Percentiles rank a stretch among this genome's conserved stretches.
Conservation (phyloP, 2,113 vertebrate species). For the Balaeniceps rex region DNA sequence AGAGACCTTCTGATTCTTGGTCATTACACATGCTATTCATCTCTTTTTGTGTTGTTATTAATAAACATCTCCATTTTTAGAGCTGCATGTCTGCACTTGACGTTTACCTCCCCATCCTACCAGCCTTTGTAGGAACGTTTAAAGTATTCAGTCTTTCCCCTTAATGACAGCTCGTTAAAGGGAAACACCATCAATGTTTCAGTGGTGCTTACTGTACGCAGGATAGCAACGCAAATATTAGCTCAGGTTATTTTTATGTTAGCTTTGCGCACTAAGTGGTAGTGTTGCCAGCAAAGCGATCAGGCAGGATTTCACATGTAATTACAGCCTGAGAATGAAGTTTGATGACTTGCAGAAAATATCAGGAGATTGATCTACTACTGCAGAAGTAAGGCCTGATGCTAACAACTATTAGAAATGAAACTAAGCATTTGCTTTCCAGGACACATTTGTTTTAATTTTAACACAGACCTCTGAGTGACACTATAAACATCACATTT, state of each 20-base stretch:
- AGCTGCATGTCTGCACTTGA: not conserved
- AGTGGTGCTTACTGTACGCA: not conserved
- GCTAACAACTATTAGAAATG: conserved; percentile 13
- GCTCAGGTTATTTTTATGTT: not conserved
- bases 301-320: not conserved
- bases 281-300: not conserved
- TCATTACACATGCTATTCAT: not conserved
- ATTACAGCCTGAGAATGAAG: not conserved
- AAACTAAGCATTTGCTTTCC: conserved; percentile 20
- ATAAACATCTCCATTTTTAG: not conserved
- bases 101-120: not conserved
- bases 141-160: not conserved
- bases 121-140: not conserved
- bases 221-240: not conserved
- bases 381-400: conserved; percentile 34
- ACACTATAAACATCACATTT: conserved; percentile 50
- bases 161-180: not conserved
- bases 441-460: conserved; percentile 47
- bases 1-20: not conserved
- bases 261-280: not conserved
- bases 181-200: not conserved
- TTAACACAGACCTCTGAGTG: conserved; percentile 38
- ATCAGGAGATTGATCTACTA: conserved; percentile 12
- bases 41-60: not conserved
- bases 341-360: conserved; percentile 18